Evolutionary conservation across 2,113 vertebrate genomes (phyloP), one percentile per base, ranked within the genome.

Genomic region (Cyphomyrus discorhynchus): DNA sequence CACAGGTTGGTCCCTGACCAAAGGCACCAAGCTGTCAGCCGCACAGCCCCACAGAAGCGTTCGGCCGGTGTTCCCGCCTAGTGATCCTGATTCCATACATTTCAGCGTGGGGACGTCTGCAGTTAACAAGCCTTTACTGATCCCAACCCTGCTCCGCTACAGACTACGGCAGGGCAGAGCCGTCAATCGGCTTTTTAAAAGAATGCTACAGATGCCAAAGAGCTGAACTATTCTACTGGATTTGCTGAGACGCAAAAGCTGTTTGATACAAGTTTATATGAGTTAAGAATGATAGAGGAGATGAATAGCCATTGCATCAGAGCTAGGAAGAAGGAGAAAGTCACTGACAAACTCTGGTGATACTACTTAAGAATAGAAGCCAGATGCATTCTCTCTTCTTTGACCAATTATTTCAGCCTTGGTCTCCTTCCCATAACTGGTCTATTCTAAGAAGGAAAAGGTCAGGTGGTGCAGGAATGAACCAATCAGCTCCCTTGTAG

Each of bases 401-500:
- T 88, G 56, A 45, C 87, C 87, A 88, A 46, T 62, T 88, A 66
- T 46, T 66, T 88, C 87, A 83, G 3, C 21, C 31, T n/a, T 19
- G 35, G 50, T 83, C 39, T 5, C 52, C 27, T 24, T 83, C 88
- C 46, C 62, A 31, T 52, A 45, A 45, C 24, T 13, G 50, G 46
- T 9, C 24, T 58, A 89, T 89, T 84, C 88, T 49, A 35, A 27
- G 35, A 89, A 58, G 11, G 15, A 84, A 82, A 89, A 84, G 88
- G 88, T 89, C 77, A 56, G 74, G 24, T 52, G 77, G 35, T 35
- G 56, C 39, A 58, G 24, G 24, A 47, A 74, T n/a, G 45, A 50
- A 4, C 47, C 42, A 31, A 52, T 15, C 27, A 11, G 19, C 88
- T 10, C 3, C 70, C 2, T 50, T 31, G 39, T 42, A 19, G 11